Percentiles rank a stretch among this genome's conserved stretches.
phyloP scores from a whole-genome alignment of 2,888 invertebrate species.

The Entomobrya proxima region DNA sequence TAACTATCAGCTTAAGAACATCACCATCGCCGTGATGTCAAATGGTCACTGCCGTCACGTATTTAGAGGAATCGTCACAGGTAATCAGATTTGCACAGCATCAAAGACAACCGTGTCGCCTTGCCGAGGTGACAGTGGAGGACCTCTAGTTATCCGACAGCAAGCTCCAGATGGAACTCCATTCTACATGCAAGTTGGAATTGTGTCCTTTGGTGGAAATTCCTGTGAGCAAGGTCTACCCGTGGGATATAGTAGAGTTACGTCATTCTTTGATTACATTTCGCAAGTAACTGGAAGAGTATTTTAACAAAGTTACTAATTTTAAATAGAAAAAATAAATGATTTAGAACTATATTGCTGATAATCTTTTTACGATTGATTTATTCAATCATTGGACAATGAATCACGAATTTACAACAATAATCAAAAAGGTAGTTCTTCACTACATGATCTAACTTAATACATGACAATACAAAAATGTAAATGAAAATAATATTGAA shows the following conservation, averaged over 20 bases:
- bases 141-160: constrained; percentile 71
- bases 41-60: constrained; percentile 73
- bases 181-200: constrained; percentile 73
- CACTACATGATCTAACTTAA: background rate
- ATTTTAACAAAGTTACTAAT: constrained; percentile 34
- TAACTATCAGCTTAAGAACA: constrained; percentile 70
- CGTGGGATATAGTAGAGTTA: constrained; percentile 73
- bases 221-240: constrained; percentile 74
- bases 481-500: background rate
- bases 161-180: constrained; percentile 68
- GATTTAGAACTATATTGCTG: too few relatives aligned
- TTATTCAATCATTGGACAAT: too few relatives aligned
- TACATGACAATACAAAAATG: background rate
- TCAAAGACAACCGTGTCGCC: constrained; percentile 73
- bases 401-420: too few relatives aligned
- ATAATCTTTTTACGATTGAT: too few relatives aligned
- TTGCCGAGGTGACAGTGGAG: constrained; percentile 71
- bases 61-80: constrained; percentile 73
- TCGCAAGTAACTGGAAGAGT: constrained; percentile 65
- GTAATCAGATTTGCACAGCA: constrained; percentile 74
- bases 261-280: constrained; percentile 74
- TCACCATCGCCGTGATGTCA: constrained; percentile 72
- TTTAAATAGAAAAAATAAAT: background rate
- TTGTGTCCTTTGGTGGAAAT: constrained; percentile 73
- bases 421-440: too few relatives aligned